phyloP scores from a whole-genome alignment of 2,113 vertebrate species.

The Carassius auratus region DNA sequence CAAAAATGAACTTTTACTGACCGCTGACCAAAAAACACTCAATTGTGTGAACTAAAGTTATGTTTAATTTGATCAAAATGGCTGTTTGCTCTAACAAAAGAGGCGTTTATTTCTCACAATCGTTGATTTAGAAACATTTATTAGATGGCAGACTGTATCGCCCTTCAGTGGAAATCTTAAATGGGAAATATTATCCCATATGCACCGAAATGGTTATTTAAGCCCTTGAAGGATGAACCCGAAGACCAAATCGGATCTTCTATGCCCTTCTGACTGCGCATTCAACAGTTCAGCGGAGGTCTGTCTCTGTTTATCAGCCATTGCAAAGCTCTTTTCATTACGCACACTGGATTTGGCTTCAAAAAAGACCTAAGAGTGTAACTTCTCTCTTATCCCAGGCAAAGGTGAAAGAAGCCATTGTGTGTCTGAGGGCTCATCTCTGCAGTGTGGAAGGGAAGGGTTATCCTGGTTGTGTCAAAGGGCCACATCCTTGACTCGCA shows the following conservation, averaged over 20 bases:
- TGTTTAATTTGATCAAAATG: background rate
- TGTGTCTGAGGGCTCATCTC: slow-evolving; percentile 6
- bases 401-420: slow-evolving; percentile 36
- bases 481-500: slow-evolving; percentile 67
- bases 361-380: slow-evolving; percentile 58
- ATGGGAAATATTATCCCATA: slow-evolving; percentile 33
- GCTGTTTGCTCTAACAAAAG: background rate
- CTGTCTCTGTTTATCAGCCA: slow-evolving; percentile 32
- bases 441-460: background rate
- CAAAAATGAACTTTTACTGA: slow-evolving; percentile 50
- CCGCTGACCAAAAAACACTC: slow-evolving; percentile 37
- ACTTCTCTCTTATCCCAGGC: slow-evolving; percentile 61
- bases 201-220: background rate
- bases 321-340: slow-evolving; percentile 43
- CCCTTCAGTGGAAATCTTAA: background rate
- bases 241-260: slow-evolving; percentile 4
- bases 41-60: background rate
- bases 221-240: background rate
- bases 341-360: slow-evolving; percentile 32
- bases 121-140: background rate
- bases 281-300: slow-evolving; percentile 34
- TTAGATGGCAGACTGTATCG: background rate
- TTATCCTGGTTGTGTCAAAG: background rate
- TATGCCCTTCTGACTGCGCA: slow-evolving; percentile 11
- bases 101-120: background rate